phyloP scores from a whole-genome alignment of 2,888 invertebrate species.

The Cetonia aurata region DNA sequence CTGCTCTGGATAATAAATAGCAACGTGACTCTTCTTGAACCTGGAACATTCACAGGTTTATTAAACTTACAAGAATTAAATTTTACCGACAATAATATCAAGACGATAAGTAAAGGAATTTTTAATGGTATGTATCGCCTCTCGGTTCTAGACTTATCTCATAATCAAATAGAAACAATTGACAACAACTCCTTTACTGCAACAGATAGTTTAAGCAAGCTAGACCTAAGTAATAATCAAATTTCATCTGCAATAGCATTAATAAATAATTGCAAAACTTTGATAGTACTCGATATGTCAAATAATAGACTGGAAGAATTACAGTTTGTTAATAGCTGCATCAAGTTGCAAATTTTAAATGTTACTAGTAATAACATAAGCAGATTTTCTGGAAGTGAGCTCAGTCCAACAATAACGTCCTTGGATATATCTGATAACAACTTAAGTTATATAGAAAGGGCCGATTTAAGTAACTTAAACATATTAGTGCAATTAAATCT shows the following conservation, averaged over 20 bases:
- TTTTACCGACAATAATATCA: neutral
- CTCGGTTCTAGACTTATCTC: neutral
- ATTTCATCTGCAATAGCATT: neutral
- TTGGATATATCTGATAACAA: slow-evolving; percentile 24
- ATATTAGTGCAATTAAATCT: slow-evolving; percentile 3
- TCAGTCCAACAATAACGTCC: neutral
- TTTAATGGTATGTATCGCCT: slow-evolving; percentile 11
- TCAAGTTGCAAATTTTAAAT: neutral
- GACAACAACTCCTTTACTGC: neutral
- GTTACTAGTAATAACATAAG: slow-evolving; percentile 15
- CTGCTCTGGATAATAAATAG: neutral
- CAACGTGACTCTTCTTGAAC: neutral
- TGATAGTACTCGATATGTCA: slow-evolving; percentile 16
- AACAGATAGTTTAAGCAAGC: neutral
- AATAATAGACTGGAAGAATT: slow-evolving; percentile 19
- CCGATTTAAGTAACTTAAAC: neutral
- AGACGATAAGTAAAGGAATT: slow-evolving; percentile 1
- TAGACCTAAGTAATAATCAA: slow-evolving; percentile 5
- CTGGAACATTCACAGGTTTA: slow-evolving; percentile 6
- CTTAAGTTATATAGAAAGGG: neutral
- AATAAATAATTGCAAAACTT: neutral
- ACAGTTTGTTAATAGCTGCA: slow-evolving; percentile 1
- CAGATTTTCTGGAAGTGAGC: neutral
- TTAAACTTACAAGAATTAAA: neutral
- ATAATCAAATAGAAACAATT: slow-evolving; percentile 17